Conservation (phyloP, 1,140 invertebrate species). For the Calephelis virginiensis region DNA sequence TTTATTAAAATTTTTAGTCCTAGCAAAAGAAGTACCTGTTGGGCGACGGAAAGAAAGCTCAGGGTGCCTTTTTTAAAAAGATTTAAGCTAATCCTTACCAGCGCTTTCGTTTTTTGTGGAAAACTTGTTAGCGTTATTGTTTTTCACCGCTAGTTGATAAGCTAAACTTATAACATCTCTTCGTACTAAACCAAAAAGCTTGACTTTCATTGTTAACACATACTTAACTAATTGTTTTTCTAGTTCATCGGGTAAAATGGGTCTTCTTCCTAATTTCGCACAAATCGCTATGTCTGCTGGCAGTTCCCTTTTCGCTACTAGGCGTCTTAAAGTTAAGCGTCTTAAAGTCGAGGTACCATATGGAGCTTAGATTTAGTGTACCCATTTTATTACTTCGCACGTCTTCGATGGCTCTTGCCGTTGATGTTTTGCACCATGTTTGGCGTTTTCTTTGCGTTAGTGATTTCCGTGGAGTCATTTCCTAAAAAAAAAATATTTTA, state of each 20-base stretch:
- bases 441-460: not conserved
- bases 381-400: no score
- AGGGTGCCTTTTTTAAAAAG: conserved; percentile 27
- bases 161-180: conserved; percentile 1
- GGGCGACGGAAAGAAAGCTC: conserved; percentile 30
- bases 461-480: no score
- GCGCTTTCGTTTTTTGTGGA: conserved; percentile 25
- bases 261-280: not conserved
- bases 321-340: no score
- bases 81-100: conserved; percentile 22
- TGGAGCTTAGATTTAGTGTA: no score
- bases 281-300: no score
- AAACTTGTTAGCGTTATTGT: conserved; percentile 25
- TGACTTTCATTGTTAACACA: no score
- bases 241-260: not conserved
- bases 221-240: no score
- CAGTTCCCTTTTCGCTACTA: no score
- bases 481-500: not conserved
- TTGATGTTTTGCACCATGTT: not conserved
- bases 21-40: conserved; percentile 30
- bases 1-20: conserved; percentile 32
- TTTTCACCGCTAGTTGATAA: conserved; percentile 28
- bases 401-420: not conserved
- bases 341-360: no score
- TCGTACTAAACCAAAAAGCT: not conserved